Evolutionary conservation across 64 coral and sea anemone species (phyloP).

Genomic region (Montipora capricornis): DNA sequence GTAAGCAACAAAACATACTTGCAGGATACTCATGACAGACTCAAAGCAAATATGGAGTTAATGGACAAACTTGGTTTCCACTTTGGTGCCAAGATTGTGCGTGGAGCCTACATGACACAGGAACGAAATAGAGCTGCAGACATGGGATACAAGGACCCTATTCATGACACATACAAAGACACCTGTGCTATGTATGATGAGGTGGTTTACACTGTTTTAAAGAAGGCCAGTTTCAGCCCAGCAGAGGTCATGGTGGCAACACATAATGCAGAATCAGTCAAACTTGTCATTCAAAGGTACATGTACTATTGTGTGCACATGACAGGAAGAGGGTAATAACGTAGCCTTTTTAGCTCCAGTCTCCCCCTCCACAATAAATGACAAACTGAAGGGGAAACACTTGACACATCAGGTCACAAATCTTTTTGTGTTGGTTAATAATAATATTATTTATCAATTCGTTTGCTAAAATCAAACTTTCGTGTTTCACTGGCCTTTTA

Average conservation of each 20-base stretch:
- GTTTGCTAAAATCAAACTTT: no score
- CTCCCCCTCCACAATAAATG: no score
- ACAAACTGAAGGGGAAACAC: no score
- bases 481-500: no score
- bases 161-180: slow-evolving; percentile 79
- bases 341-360: no score
- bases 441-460: no score
- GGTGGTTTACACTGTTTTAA: slow-evolving; percentile 60
- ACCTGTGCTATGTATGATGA: slow-evolving; percentile 80
- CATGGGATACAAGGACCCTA: slow-evolving; percentile 82
- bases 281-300: slow-evolving; percentile 75
- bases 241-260: slow-evolving; percentile 96
- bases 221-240: slow-evolving; percentile 57
- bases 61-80: slow-evolving; percentile 82
- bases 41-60: slow-evolving; percentile 71
- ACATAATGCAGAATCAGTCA: slow-evolving; percentile 92
- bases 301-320: neutral
- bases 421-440: no score
- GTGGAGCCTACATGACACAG: slow-evolving; percentile 88
- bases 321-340: no score
- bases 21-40: slow-evolving; percentile 82
- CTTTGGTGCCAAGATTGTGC: slow-evolving; percentile 93
- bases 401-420: no score
- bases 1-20: neutral
- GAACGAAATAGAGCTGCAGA: slow-evolving; percentile 70